Conservation (phyloP, 2,113 vertebrate genomes). For the Sigmodon hispidus region DNA sequence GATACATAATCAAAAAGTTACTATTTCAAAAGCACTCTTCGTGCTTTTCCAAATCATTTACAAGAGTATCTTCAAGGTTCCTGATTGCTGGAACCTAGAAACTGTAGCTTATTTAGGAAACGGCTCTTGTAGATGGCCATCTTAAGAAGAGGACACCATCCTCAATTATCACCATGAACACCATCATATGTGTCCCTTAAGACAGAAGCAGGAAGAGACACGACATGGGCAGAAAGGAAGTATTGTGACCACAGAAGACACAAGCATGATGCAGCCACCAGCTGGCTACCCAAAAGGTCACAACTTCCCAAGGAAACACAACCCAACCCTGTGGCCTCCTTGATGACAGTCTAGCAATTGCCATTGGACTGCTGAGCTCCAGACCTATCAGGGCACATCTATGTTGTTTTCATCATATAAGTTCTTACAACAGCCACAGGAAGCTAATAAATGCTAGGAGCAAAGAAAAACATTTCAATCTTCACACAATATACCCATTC, state of each 20-base stretch:
- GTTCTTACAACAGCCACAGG: slow-evolving; percentile 12
- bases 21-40: slow-evolving; percentile 39
- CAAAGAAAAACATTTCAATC: background rate
- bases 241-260: background rate
- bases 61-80: background rate
- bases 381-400: background rate
- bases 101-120: background rate
- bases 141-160: background rate
- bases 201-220: background rate
- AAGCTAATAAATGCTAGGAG: slow-evolving; percentile 30
- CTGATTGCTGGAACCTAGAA: background rate
- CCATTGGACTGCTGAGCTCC: background rate
- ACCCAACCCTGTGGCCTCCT: background rate
- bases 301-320: background rate
- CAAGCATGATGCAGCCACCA: fast-evolving
- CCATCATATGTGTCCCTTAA: background rate
- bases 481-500: background rate
- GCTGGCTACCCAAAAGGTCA: background rate
- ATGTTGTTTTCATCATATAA: background rate
- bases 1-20: slow-evolving; percentile 27
- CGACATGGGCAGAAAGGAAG: background rate
- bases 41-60: slow-evolving; percentile 10
- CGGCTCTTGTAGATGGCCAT: background rate
- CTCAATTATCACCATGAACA: background rate
- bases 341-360: background rate